These are phyloP conservation scores for Paracanthobrama guichenoti DNA, from an alignment of 2,113 vertebrate genomes.

Conservation along the genomic window DNA sequence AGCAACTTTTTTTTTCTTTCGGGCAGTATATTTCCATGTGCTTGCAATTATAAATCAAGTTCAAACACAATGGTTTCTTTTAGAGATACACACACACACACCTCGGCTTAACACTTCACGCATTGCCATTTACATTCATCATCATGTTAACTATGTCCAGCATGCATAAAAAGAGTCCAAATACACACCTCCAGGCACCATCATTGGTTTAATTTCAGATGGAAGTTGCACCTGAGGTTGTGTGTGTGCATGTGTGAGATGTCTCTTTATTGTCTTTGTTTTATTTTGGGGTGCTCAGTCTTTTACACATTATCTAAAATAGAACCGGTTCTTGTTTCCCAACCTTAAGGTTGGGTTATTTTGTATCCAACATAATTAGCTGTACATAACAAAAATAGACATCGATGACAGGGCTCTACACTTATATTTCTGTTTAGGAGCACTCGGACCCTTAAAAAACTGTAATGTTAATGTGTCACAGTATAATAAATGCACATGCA, in stretches of 20 bases:
- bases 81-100: neutral
- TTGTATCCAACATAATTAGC: neutral
- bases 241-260: conserved; percentile 10
- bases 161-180: conserved; percentile 1
- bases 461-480: neutral
- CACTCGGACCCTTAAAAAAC: neutral
- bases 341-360: neutral
- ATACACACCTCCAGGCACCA: conserved; percentile 1
- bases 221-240: conserved; percentile 12
- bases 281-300: neutral
- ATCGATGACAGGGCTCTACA: neutral
- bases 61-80: neutral
- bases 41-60: neutral
- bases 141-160: neutral
- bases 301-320: neutral
- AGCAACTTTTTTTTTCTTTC: too few species aligned
- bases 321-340: neutral
- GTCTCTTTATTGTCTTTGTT: neutral
- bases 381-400: neutral
- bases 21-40: too few species aligned
- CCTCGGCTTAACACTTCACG: neutral
- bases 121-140: conserved; percentile 7
- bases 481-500: neutral
- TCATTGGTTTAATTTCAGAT: neutral
- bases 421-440: neutral